phyloP scores from a whole-genome alignment of 2,888 invertebrate species.

The Pandemis heparana region DNA sequence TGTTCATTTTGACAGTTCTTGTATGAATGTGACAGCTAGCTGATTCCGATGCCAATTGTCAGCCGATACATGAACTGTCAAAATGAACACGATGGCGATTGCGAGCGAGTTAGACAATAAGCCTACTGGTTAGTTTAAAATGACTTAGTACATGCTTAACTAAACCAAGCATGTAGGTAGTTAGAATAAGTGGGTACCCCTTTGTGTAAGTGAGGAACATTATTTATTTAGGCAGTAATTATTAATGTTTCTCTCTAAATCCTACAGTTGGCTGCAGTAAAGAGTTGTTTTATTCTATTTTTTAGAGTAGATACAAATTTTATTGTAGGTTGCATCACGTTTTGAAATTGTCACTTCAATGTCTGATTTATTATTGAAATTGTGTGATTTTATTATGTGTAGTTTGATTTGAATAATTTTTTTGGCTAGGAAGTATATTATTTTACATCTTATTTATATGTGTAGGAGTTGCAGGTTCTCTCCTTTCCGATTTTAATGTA shows the following conservation, averaged over 20 bases:
- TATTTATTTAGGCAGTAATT: too few relatives aligned
- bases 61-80: too few relatives aligned
- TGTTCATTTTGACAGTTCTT: too few relatives aligned
- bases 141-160: too few relatives aligned
- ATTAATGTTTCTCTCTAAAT: neutral
- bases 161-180: too few relatives aligned
- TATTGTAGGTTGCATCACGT: conserved; percentile 25
- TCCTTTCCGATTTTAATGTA: neutral
- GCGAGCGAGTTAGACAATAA: too few relatives aligned
- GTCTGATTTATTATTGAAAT: conserved; percentile 1
- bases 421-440: neutral
- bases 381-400: conserved; percentile 9
- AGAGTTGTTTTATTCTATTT: conserved; percentile 2
- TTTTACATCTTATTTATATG: neutral
- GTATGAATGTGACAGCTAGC: too few relatives aligned
- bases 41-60: too few relatives aligned
- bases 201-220: neutral
- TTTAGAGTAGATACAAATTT: conserved; percentile 25
- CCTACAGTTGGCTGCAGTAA: neutral
- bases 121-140: too few relatives aligned
- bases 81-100: too few relatives aligned
- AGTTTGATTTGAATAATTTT: neutral
- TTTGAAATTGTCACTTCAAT: conserved; percentile 7
- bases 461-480: neutral
- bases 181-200: too few relatives aligned